Conservation (phyloP, 1,140 invertebrate genomes). For the Bombus confusus region DNA sequence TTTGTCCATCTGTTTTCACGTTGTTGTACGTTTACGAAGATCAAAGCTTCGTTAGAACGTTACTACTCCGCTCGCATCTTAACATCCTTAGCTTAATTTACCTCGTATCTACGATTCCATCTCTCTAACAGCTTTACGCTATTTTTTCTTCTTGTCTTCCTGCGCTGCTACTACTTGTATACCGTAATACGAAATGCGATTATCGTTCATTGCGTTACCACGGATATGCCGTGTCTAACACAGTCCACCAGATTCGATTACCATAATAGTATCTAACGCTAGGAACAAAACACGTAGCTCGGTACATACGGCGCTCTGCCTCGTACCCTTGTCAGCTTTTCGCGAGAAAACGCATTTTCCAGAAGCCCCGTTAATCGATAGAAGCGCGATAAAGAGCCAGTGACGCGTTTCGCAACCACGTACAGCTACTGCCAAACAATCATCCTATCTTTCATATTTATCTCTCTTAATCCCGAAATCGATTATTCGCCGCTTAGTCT, state of each 20-base stretch:
- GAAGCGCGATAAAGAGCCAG: too few species aligned
- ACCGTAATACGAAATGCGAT: not conserved
- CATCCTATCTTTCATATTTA: not conserved
- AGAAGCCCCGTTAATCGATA: not conserved
- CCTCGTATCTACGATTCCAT: not conserved
- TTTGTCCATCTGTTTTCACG: not conserved
- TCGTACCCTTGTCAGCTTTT: not conserved
- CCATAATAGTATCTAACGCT: not conserved
- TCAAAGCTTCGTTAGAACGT: not conserved
- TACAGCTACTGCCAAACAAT: not conserved
- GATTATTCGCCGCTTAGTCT: not conserved
- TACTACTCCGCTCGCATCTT: too few species aligned
- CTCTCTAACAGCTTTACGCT: not conserved
- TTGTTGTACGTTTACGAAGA: not conserved
- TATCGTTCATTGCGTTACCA: not conserved
- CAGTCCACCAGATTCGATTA: conserved; percentile 20
- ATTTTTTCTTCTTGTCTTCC: not conserved
- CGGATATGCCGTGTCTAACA: too few species aligned
- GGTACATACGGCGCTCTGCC: not conserved
- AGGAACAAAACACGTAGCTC: not conserved
- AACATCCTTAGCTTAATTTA: not conserved
- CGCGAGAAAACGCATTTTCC: not conserved
- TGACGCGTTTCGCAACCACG: too few species aligned
- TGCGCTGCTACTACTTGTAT: too few species aligned
- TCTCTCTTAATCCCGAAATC: not conserved